A percentile compares a stretch with the other conserved stretches of the same genome.
phyloP scores from a whole-genome alignment of 2,797 vertebrate genomes.

The Tapera naevia region DNA sequence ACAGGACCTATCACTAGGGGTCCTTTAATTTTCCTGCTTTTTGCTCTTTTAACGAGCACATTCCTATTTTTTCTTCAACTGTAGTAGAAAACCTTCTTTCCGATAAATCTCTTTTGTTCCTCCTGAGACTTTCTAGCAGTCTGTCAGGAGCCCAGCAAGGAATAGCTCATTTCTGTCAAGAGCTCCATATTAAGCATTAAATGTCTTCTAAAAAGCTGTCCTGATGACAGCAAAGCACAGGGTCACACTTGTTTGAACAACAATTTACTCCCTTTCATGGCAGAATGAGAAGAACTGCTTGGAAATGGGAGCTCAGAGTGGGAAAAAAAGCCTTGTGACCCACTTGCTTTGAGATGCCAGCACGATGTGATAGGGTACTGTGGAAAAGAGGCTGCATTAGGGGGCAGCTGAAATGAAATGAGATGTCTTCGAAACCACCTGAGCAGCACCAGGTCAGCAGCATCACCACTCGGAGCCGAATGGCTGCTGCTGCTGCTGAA shows the following conservation, averaged over 20 bases:
- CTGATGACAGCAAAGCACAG: background rate
- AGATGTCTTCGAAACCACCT: background rate
- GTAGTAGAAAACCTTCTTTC: slow-evolving; percentile 52
- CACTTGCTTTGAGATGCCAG: background rate
- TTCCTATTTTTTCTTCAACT: background rate
- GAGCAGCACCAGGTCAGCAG: background rate
- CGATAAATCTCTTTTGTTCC: slow-evolving; percentile 61
- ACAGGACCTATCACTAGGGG: background rate
- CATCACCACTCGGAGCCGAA: background rate
- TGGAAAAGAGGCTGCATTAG: background rate
- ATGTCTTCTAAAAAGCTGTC: slow-evolving; percentile 41
- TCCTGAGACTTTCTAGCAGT: slow-evolving; percentile 40
- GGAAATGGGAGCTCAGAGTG: background rate
- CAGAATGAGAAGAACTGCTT: background rate
- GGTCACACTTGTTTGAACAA: background rate
- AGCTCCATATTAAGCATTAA: slow-evolving; percentile 47
- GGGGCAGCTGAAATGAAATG: background rate
- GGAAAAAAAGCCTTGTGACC: background rate
- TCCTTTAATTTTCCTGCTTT: slow-evolving; percentile 25
- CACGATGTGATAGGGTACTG: fast-evolving
- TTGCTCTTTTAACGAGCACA: background rate
- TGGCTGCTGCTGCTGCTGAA: background rate
- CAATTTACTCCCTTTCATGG: slow-evolving; percentile 17
- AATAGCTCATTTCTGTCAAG: slow-evolving; percentile 68
- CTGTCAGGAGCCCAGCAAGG: slow-evolving; percentile 62